Evolutionary conservation across 2,888 invertebrate genomes (phyloP).

Genomic region (Drosophila imparisetae): DNA sequence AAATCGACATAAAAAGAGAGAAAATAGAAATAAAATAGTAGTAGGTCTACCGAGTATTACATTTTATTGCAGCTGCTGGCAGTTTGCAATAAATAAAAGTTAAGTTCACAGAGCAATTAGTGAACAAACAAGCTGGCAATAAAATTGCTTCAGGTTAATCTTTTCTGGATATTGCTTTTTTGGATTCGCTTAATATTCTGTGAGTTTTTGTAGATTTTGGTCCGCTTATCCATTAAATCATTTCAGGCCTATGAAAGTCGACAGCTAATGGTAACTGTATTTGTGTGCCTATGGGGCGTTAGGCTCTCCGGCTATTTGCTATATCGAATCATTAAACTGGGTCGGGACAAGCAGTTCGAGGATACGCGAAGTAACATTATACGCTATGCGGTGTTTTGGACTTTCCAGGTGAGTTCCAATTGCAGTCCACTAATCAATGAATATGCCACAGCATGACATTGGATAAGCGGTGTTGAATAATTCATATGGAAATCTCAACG

Average conservation of each 20-base stretch:
- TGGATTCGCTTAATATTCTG: not conserved
- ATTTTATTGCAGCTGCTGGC: slow-evolving; percentile 17
- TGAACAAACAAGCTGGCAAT: slow-evolving; percentile 1
- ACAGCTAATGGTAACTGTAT: slow-evolving; percentile 95
- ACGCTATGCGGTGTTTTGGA: slow-evolving; percentile 96
- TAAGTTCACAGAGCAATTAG: slow-evolving; percentile 17
- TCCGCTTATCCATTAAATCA: not conserved
- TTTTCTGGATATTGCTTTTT: not conserved
- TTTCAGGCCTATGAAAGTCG: slow-evolving; percentile 91
- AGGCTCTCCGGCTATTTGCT: slow-evolving; percentile 94
- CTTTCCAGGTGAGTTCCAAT: slow-evolving; percentile 89
- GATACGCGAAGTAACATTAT: slow-evolving; percentile 94
- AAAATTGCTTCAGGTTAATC: not conserved
- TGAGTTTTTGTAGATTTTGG: not conserved
- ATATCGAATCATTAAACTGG: slow-evolving; percentile 95
- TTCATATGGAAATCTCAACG: slow-evolving; percentile 48
- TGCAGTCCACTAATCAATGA: slow-evolving; percentile 53
- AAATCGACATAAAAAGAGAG: not conserved
- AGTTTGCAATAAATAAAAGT: not conserved
- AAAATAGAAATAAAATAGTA: slow-evolving; percentile 19
- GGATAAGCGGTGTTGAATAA: slow-evolving; percentile 53
- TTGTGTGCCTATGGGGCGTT: slow-evolving; percentile 94
- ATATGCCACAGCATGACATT: slow-evolving; percentile 53
- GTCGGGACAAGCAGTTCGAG: slow-evolving; percentile 95
- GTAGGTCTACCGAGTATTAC: slow-evolving; percentile 23